Conservation (phyloP, 2,113 vertebrate genomes). For the Chiloscyllium plagiosum region DNA sequence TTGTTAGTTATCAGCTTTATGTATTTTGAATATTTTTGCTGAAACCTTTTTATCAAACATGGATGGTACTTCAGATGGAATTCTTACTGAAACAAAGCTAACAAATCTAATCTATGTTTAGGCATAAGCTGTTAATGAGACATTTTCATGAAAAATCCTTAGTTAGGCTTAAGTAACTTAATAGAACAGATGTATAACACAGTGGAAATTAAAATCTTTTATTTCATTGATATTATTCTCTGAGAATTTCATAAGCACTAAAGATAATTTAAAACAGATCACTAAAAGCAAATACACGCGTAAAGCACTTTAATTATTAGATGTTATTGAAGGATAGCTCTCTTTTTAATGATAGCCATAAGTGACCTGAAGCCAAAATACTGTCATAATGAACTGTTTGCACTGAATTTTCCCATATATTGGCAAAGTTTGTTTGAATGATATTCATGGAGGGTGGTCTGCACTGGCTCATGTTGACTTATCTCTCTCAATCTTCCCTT, state of each 20-base stretch:
- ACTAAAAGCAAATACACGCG: neutral
- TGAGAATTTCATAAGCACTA: neutral
- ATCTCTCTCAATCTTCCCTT: no score
- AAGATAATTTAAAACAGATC: slow-evolving; percentile 23
- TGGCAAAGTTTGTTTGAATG: no score
- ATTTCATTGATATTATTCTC: slow-evolving; percentile 6
- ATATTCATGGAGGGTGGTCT: no score
- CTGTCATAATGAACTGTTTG: neutral
- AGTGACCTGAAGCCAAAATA: neutral
- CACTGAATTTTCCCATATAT: neutral
- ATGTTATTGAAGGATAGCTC: neutral
- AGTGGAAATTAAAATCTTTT: slow-evolving; percentile 7
- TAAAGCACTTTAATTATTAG: neutral
- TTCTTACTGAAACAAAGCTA: neutral
- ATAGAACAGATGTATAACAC: neutral
- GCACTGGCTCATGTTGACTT: no score
- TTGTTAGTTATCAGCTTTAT: neutral
- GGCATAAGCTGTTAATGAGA: neutral
- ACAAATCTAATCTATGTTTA: neutral
- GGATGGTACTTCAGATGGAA: neutral
- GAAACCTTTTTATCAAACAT: neutral
- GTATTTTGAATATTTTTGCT: slow-evolving; percentile 10
- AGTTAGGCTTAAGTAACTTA: neutral
- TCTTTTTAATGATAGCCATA: neutral
- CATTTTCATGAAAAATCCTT: neutral